phyloP scores from a whole-genome alignment of 2,888 invertebrate species.

The Drosophila colorata region DNA sequence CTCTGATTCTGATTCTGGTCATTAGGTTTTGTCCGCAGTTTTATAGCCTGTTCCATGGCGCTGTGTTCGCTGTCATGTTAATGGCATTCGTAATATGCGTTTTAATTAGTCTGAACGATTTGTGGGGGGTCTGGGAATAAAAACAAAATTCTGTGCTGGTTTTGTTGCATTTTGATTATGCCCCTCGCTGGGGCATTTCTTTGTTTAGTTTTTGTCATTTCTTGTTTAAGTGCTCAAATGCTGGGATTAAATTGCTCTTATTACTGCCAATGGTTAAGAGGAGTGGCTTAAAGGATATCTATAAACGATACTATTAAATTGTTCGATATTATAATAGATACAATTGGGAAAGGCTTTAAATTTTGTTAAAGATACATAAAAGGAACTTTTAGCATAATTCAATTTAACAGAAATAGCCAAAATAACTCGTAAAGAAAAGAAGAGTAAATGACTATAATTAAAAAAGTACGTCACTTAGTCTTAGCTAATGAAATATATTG shows the following conservation, averaged over 20 bases:
- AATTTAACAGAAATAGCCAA: too few relatives aligned
- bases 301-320: too few relatives aligned
- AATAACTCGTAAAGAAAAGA: too few relatives aligned
- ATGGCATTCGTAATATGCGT: conserved; percentile 79
- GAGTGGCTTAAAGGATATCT: neutral
- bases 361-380: too few relatives aligned
- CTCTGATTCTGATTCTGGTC: conserved; percentile 34
- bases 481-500: conserved; percentile 13
- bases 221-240: conserved; percentile 16
- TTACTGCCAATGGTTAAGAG: neutral
- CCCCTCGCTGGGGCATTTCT: conserved; percentile 37
- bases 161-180: conserved; percentile 64
- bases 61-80: conserved; percentile 80
- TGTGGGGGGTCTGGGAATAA: conserved; percentile 64
- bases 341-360: too few relatives aligned
- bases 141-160: conserved; percentile 38
- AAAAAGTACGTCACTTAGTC: neutral
- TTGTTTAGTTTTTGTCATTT: conserved; percentile 20
- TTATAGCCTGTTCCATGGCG: conserved; percentile 71
- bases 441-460: too few relatives aligned
- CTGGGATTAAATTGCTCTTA: conserved; percentile 7
- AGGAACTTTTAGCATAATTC: too few relatives aligned
- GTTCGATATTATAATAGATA: too few relatives aligned
- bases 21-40: conserved; percentile 46
- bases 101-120: conserved; percentile 74